These are phyloP conservation scores for Parnassius smintheus DNA, from an alignment of 2,888 invertebrate species.

Conservation along the genomic window DNA sequence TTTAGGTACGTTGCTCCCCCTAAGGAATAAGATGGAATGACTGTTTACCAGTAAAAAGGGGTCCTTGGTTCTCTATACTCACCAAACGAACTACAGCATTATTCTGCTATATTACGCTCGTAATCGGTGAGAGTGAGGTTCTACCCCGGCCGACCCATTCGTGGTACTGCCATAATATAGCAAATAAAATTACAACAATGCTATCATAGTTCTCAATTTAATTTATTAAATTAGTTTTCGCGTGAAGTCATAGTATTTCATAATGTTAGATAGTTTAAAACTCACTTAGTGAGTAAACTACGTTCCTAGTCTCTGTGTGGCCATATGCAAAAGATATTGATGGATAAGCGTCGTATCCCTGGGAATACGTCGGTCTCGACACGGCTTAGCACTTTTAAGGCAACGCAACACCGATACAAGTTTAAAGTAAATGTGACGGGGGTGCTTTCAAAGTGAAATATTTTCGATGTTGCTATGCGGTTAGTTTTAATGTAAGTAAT, in stretches of 20 bases:
- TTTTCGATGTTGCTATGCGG: slow-evolving; percentile 16
- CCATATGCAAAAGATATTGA: slow-evolving; percentile 80
- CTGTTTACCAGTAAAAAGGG: no score
- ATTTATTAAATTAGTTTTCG: not conserved
- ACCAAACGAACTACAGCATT: no score
- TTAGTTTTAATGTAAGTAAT: slow-evolving; percentile 9
- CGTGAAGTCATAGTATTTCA: not conserved
- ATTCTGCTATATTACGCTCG: no score
- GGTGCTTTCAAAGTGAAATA: slow-evolving; percentile 32
- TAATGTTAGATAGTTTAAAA: slow-evolving; percentile 17
- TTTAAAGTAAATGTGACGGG: slow-evolving; percentile 54
- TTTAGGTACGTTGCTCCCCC: no score
- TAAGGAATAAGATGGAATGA: no score
- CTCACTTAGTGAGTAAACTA: slow-evolving; percentile 37
- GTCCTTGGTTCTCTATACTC: no score
- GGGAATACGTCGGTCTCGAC: slow-evolving; percentile 75
- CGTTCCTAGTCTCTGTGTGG: slow-evolving; percentile 29
- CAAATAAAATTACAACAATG: no score
- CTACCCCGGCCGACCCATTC: no score
- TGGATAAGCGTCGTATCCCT: slow-evolving; percentile 71
- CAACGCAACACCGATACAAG: slow-evolving; percentile 44
- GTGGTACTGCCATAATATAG: no score
- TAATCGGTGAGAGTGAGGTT: no score
- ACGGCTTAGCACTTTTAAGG: slow-evolving; percentile 80
- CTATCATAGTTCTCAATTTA: no score